These are phyloP conservation scores for Enteromius mattozi DNA, from an alignment of 2,797 vertebrate species.

Conservation along the genomic window DNA sequence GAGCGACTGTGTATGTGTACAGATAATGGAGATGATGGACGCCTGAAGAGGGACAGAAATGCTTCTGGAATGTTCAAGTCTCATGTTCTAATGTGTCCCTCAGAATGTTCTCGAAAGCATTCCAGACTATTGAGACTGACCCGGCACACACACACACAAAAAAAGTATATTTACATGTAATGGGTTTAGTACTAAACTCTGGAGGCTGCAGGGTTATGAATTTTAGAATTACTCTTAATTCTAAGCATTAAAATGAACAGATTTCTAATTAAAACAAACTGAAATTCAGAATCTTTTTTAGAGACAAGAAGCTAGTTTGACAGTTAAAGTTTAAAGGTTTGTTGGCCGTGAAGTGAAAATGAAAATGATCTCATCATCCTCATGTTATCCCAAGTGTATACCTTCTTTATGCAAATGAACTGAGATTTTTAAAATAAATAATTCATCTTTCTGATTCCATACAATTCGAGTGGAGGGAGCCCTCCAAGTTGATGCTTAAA, in stretches of 20 bases:
- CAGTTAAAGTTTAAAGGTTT: neutral
- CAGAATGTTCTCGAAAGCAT: slow-evolving; percentile 80
- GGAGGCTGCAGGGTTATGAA: neutral
- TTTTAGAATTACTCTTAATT: neutral
- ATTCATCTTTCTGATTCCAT: neutral
- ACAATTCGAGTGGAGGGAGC: neutral
- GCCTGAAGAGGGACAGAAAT: slow-evolving; percentile 76
- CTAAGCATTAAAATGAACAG: neutral
- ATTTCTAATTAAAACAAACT: neutral
- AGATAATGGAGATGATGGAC: slow-evolving; percentile 82
- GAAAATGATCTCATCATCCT: neutral
- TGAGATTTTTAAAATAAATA: neutral
- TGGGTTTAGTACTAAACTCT: neutral
- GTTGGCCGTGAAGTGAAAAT: neutral
- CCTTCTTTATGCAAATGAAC: neutral
- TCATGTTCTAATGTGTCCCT: slow-evolving; percentile 72
- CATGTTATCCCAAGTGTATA: neutral
- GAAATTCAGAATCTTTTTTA: neutral
- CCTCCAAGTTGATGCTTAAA: neutral
- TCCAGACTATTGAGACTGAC: slow-evolving; percentile 69
- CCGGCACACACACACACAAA: neutral
- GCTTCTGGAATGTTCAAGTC: slow-evolving; percentile 78
- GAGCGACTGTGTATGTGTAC: slow-evolving; percentile 59
- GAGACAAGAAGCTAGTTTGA: neutral
- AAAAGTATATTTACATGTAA: slow-evolving; percentile 19